Conservation (phyloP, 2,797 vertebrate species). For the Anableps anableps region DNA sequence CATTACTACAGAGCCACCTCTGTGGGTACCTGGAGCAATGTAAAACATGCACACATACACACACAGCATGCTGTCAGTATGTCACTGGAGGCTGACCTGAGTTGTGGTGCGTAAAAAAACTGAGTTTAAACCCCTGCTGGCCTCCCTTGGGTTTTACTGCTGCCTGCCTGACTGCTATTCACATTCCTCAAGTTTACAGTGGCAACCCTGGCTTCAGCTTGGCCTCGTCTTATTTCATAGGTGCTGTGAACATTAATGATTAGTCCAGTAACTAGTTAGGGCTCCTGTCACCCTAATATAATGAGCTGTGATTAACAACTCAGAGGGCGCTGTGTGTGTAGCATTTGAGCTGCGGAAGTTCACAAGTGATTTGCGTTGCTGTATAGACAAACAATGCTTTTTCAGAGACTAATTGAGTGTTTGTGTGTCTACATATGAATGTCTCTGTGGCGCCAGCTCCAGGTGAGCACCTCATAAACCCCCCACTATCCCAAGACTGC, state of each 20-base stretch:
- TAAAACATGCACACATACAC: constrained; percentile 46
- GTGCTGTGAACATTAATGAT: constrained; percentile 61
- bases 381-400: constrained; percentile 52
- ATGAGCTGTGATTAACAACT: constrained; percentile 52
- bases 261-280: constrained; percentile 54
- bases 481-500: constrained; percentile 69
- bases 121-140: constrained; percentile 75
- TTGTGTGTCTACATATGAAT: constrained; percentile 49
- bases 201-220: constrained; percentile 68
- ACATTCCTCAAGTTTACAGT: constrained; percentile 81
- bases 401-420: constrained; percentile 44
- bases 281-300: constrained; percentile 58
- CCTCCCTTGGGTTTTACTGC: constrained; percentile 77
- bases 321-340: constrained; percentile 13
- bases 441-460: constrained; percentile 81
- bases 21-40: constrained; percentile 64
- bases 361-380: constrained; percentile 38
- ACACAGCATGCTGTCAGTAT: constrained; percentile 48
- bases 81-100: constrained; percentile 57
- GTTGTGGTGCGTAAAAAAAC: constrained; percentile 71
- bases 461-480: constrained; percentile 82
- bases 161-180: constrained; percentile 69
- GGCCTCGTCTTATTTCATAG: constrained; percentile 68
- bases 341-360: constrained; percentile 45
- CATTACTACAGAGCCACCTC: constrained; percentile 62